Percentiles rank a stretch among this genome's conserved stretches.
Evolutionary conservation across 2,113 vertebrate genomes (phyloP).

Genomic region (Rousettus leschenaultii): DNA sequence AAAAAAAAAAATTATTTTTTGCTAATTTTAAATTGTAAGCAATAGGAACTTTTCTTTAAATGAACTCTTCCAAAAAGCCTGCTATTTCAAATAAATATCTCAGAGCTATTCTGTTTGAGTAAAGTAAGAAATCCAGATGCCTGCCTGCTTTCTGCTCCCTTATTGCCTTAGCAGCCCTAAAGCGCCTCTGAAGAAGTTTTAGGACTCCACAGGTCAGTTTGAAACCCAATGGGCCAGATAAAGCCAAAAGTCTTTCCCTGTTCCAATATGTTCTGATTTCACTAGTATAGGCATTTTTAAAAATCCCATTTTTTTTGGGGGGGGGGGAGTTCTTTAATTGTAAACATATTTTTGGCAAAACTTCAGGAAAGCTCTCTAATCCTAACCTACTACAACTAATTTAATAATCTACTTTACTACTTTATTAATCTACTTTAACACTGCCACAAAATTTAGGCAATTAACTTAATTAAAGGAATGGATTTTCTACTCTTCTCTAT

Average conservation of each 20-base stretch:
- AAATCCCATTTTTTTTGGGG: neutral
- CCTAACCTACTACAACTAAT: constrained; percentile 10
- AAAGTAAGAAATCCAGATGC: neutral
- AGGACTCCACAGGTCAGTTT: neutral
- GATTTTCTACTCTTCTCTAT: neutral
- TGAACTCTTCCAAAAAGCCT: neutral
- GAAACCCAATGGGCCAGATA: neutral
- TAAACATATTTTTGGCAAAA: constrained; percentile 45
- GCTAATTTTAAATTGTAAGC: constrained; percentile 23
- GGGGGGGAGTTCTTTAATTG: constrained; percentile 37
- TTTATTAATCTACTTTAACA: constrained; percentile 49
- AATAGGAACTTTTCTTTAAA: constrained; percentile 42
- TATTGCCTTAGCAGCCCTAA: neutral
- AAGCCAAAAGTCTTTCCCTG: neutral
- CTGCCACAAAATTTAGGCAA: constrained; percentile 37
- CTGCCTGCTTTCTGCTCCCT: neutral
- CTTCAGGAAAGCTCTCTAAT: constrained; percentile 35
- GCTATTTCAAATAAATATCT: constrained; percentile 18
- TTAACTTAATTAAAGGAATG: constrained; percentile 38
- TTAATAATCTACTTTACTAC: constrained; percentile 46
- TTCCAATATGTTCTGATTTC: neutral
- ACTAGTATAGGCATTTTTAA: constrained; percentile 34
- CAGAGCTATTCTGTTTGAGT: neutral
- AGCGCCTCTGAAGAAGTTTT: neutral
- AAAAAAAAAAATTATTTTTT: neutral